Evolutionary conservation across 2,888 invertebrate genomes (phyloP).

Genomic region (Calameuta filiformis): DNA sequence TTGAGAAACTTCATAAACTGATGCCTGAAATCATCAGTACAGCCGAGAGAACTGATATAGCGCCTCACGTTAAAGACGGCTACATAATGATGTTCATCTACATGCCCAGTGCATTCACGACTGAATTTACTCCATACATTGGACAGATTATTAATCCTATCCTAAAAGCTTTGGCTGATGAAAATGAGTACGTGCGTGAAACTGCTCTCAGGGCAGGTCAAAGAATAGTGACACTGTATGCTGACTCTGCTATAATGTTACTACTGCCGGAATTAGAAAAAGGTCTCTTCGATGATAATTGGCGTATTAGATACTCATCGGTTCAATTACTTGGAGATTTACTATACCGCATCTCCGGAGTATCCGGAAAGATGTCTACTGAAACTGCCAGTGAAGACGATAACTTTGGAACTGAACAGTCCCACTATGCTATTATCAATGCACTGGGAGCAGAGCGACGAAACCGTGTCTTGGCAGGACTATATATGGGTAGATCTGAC

Average conservation of each 20-base stretch:
- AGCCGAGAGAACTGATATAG: constrained; percentile 91
- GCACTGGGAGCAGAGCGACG: constrained; percentile 90
- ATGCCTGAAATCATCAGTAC: constrained; percentile 98
- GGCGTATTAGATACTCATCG: constrained; percentile 93
- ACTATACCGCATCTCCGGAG: constrained; percentile 95
- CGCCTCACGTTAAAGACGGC: constrained; percentile 98
- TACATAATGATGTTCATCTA: constrained; percentile 99
- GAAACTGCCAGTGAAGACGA: constrained; percentile 98
- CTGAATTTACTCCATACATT: constrained; percentile 95
- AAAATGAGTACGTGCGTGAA: constrained; percentile 98
- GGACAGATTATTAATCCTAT: constrained; percentile 98
- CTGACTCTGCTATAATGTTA: constrained; percentile 92
- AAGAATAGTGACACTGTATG: constrained; percentile 95
- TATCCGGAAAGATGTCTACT: constrained; percentile 99
- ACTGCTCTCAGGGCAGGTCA: constrained; percentile 97
- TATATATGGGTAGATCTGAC: constrained; percentile 98
- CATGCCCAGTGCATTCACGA: constrained; percentile 96
- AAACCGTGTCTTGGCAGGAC: constrained; percentile 91
- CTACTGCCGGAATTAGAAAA: constrained; percentile 93
- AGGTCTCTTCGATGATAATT: constrained; percentile 97
- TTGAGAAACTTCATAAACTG: constrained; percentile 92
- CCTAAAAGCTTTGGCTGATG: constrained; percentile 96
- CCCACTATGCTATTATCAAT: constrained; percentile 89
- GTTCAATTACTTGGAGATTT: constrained; percentile 96
- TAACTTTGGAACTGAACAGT: constrained; percentile 98